Percentiles rank a stretch among this genome's conserved stretches.
Conservation (phyloP, 1,140 invertebrate genomes). For the Brachionus rotundiformis region DNA sequence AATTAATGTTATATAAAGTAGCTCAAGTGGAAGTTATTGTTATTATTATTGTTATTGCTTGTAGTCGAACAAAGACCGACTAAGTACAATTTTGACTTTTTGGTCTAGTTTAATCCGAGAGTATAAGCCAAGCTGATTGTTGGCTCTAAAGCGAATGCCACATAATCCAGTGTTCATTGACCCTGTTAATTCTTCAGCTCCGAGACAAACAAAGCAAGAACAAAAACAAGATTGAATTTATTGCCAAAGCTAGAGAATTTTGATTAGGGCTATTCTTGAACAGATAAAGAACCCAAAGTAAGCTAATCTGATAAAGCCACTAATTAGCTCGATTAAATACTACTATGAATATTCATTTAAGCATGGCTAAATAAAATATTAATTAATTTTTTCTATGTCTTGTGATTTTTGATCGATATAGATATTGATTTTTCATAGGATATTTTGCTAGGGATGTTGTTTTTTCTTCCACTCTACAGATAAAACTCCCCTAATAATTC, state of each 20-base stretch:
- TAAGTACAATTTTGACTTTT: constrained; percentile 17
- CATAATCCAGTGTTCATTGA: constrained; percentile 37
- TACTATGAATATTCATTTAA: constrained; percentile 35
- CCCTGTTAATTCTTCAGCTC: constrained; percentile 15
- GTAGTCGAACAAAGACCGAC: background rate
- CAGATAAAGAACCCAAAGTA: constrained; percentile 28
- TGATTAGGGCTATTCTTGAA: constrained; percentile 22
- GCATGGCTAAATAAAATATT: constrained; percentile 32
- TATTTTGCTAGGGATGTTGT: constrained; percentile 23
- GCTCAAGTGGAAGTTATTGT: constrained; percentile 48
- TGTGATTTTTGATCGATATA: constrained; percentile 15
- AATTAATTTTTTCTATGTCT: constrained; percentile 36
- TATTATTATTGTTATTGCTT: constrained; percentile 46
- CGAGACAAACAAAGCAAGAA: background rate
- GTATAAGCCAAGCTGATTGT: background rate
- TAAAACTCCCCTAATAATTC: background rate
- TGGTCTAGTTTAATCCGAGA: constrained; percentile 22
- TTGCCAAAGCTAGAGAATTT: background rate
- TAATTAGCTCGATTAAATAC: constrained; percentile 2
- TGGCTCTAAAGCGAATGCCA: background rate
- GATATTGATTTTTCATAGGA: constrained; percentile 43
- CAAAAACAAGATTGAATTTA: background rate
- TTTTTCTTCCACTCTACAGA: background rate
- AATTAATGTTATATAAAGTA: constrained; percentile 50
- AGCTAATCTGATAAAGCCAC: background rate